Base-by-base conservation (phyloP, 2,113 vertebrate genomes). In the Casuarius casuarius region DNA sequence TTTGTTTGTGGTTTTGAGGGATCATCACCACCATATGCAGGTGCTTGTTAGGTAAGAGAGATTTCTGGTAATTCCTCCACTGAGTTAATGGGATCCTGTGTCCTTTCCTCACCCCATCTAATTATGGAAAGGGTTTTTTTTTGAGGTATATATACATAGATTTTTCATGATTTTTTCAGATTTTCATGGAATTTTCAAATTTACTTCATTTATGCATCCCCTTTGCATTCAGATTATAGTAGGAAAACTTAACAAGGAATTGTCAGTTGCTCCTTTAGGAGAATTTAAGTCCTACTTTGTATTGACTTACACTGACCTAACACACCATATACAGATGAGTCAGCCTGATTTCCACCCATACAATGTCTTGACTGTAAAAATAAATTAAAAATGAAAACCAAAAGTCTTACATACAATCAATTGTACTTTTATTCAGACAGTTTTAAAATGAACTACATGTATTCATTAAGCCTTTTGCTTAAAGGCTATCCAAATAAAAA, bases 341-440 rank as follows among this genome's bases (percentile, higher is more conserved):
- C 22, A 25, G 25, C 29, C 4, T 40, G 20, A 67, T 54, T 87
- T 54, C 63, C 35, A 89, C 29, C 5, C 56, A 14, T 14, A 10
- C 2, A 1, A 44, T 67, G 14, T 65, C 78, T 56, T 77, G 66
- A 9, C 15, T 63, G 6, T 48, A 91, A 84, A 63, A 1, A 3
- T 14, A 72, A 59, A 15, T 48, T 89, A 22, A 72, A 94, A 94
- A 94, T 76, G 40, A 92, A 95, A 94, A 73, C 8, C 54, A 84
- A 3, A 77, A 86, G 33, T 40, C 82, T 91, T 62, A 33, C 12
- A 58, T 66, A 87, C n/a, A 95, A 83, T 44, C 3, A 44, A 28
- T 1, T 20, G 3, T 44, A 75, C 72, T 89, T 95, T 97, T 94
- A 97, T 96, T 96, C 40, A 86, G 44, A 77, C 38, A 84, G 21